Conservation (phyloP, 2,888 invertebrate genomes). For the Ectobius pallidus region DNA sequence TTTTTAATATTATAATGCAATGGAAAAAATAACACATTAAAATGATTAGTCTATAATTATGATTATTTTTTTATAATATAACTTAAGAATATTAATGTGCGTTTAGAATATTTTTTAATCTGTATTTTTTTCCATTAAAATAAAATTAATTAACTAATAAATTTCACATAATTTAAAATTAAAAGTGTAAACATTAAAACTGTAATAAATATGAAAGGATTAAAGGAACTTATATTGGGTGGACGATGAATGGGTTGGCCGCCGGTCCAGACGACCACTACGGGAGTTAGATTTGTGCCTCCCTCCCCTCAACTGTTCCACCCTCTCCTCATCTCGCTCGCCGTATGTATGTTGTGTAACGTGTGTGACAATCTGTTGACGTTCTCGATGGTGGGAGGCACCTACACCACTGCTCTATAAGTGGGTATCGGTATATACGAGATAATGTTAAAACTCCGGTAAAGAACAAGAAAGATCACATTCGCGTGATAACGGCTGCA, state of each 20-base stretch:
- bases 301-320: not conserved
- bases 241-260: not conserved
- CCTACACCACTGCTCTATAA: not conserved
- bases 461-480: not conserved
- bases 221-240: too few relatives aligned
- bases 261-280: not conserved
- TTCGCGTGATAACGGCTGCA: not conserved
- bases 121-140: too few relatives aligned
- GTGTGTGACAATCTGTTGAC: slow-evolving; percentile 9
- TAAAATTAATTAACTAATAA: too few relatives aligned
- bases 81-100: too few relatives aligned
- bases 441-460: not conserved
- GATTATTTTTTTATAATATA: too few relatives aligned
- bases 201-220: too few relatives aligned
- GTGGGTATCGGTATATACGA: not conserved
- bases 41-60: too few relatives aligned
- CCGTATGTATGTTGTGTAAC: slow-evolving; percentile 4
- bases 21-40: too few relatives aligned
- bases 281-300: not conserved
- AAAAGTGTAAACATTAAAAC: too few relatives aligned
- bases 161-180: too few relatives aligned
- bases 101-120: too few relatives aligned
- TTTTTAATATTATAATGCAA: too few relatives aligned
- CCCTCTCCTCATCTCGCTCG: not conserved
- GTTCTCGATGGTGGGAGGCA: slow-evolving; percentile 8